phyloP scores from a whole-genome alignment of 2,113 vertebrate genomes.

The Piaya cayana region DNA sequence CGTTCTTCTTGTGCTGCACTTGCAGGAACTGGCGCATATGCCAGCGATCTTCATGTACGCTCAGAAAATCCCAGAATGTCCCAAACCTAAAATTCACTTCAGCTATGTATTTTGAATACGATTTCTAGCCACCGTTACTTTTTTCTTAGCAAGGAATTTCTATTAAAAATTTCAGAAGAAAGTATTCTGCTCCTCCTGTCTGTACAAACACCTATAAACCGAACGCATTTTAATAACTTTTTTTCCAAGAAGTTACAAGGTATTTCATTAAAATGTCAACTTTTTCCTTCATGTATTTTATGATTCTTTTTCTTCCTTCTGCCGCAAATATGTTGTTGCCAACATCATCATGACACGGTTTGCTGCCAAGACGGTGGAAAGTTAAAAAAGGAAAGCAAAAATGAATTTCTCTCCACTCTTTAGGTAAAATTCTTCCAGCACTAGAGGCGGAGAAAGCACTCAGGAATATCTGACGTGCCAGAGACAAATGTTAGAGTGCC shows the following conservation, averaged over 20 bases:
- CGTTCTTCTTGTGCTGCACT: background rate
- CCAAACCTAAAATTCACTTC: background rate
- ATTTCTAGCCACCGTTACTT: background rate
- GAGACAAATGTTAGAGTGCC: conserved; percentile 27
- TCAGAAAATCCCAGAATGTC: background rate
- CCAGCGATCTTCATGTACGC: background rate
- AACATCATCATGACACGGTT: conserved; percentile 67
- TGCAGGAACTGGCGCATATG: background rate
- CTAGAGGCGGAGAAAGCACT: conserved; percentile 62
- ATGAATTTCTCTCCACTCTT: conserved; percentile 45
- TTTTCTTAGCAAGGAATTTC: background rate
- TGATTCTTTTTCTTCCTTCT: conserved; percentile 68
- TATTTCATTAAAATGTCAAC: conserved; percentile 68
- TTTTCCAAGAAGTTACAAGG: conserved; percentile 56
- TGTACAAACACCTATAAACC: conserved; percentile 17
- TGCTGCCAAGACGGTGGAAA: conserved; percentile 63
- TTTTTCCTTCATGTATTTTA: conserved; percentile 61
- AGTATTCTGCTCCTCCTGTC: background rate
- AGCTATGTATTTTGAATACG: background rate
- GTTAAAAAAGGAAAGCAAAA: conserved; percentile 62
- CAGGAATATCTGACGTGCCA: conserved; percentile 63
- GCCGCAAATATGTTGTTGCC: conserved; percentile 66
- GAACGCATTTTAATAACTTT: conserved; percentile 52
- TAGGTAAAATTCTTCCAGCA: conserved; percentile 56
- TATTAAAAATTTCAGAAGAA: background rate